Conservation (phyloP, 1,140 invertebrate species). For the Limonius californicus region DNA sequence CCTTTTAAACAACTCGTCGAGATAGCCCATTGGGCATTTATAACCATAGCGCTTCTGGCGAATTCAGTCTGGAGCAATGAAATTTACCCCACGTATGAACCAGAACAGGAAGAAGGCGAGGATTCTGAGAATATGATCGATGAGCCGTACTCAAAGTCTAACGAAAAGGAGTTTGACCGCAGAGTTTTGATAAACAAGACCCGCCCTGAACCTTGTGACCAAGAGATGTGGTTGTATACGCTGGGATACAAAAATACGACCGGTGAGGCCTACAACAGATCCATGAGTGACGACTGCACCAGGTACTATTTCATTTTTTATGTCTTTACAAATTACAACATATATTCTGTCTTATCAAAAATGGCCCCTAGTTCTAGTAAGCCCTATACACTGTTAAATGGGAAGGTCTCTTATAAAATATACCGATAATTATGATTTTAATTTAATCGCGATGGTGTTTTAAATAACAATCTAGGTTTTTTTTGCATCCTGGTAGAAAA, state of each 20-base stretch:
- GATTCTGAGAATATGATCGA: slow-evolving; percentile 40
- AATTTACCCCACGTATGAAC: slow-evolving; percentile 34
- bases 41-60: slow-evolving; percentile 43
- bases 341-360: no score
- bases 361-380: no score
- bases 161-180: slow-evolving; percentile 55
- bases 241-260: slow-evolving; percentile 29
- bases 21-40: slow-evolving; percentile 44
- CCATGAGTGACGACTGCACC: slow-evolving; percentile 38
- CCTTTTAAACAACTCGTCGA: slow-evolving; percentile 42
- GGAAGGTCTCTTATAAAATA: no score
- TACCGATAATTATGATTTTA: no score
- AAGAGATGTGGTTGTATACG: slow-evolving; percentile 58
- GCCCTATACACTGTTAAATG: no score
- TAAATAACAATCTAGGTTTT: no score
- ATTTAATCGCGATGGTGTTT: no score
- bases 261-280: slow-evolving; percentile 29
- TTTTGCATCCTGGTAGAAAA: no score
- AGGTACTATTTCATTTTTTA: no score
- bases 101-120: slow-evolving; percentile 44
- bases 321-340: no score
- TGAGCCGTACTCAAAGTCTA: slow-evolving; percentile 47
- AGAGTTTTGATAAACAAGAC: slow-evolving; percentile 70
- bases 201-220: slow-evolving; percentile 72
- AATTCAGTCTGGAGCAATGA: slow-evolving; percentile 29